Conservation (phyloP, 2,797 vertebrate species). For the Adrianichthys oophorus region DNA sequence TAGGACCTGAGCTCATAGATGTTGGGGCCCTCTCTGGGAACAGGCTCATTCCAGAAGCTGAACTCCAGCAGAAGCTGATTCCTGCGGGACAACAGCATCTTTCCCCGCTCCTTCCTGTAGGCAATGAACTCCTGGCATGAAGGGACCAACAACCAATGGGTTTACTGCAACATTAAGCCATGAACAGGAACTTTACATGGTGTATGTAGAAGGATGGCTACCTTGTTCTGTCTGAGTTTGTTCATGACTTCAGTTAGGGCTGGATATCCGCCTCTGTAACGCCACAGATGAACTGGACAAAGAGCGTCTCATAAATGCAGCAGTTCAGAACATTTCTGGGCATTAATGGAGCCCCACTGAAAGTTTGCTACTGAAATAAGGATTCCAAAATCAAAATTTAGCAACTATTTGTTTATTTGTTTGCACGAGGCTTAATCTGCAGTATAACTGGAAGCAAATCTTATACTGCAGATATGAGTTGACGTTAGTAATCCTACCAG, state of each 20-base stretch:
- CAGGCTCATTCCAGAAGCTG: slow-evolving; percentile 96
- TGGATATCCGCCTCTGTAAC: slow-evolving; percentile 95
- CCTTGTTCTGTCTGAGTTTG: slow-evolving; percentile 93
- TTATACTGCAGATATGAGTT: slow-evolving; percentile 18
- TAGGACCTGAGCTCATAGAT: slow-evolving; percentile 96
- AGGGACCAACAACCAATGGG: slow-evolving; percentile 18
- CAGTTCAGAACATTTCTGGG: not conserved
- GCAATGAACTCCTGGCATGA: slow-evolving; percentile 84
- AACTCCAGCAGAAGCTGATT: slow-evolving; percentile 95
- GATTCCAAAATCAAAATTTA: too few relatives aligned
- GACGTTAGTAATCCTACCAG: slow-evolving; percentile 84
- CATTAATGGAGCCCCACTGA: too few relatives aligned
- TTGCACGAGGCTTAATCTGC: not conserved
- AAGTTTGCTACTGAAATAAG: too few relatives aligned
- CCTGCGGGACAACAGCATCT: slow-evolving; percentile 93
- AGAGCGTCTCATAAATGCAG: slow-evolving; percentile 20
- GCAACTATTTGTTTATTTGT: not conserved
- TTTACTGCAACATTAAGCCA: not conserved
- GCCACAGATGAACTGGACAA: slow-evolving; percentile 93
- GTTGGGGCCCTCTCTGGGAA: slow-evolving; percentile 89
- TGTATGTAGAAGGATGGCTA: slow-evolving; percentile 47
- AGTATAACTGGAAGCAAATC: slow-evolving; percentile 9
- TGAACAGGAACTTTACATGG: not conserved
- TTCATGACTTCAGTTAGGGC: slow-evolving; percentile 97
- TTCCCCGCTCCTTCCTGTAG: slow-evolving; percentile 90